Evolutionary conservation across 2,797 vertebrate species (phyloP), one percentile per base, ranked within the genome.

Genomic region (Gymnopithys bicolor): DNA sequence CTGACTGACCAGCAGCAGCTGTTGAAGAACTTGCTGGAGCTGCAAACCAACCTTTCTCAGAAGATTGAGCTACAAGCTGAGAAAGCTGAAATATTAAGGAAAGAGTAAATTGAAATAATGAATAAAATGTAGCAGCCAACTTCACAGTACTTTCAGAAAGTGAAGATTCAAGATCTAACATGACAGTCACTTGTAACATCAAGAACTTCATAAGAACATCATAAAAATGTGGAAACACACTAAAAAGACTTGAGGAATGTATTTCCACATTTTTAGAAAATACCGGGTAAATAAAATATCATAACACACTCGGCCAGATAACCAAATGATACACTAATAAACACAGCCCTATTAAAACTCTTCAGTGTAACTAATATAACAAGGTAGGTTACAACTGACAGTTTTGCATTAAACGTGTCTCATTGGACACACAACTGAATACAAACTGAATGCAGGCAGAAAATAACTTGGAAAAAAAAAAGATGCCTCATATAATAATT

Each of bases 1-100:
- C 94, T 96, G 94, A 95, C 84, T 94, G 95, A 90, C 74, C 84
- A 84, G 89, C 68, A 35, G 58, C 62, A 81, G 77, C 66, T 87
- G 63, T 46, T 69, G 66, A 89, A 90, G 89, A 95, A 96, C 76
- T 91, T 91, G 78, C 91, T 96, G 62, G 82, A 93, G 51, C 24
- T 93, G 71, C 87, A 96, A 93, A 82, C 69, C 18, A 69, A 52
- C 19, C 76, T 96, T 95, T 84, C 74, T 87, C 75, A 74, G 35
- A 85, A 93, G 43, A 75, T 23, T 79, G 39, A 87, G 45, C 73
- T 70, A 53, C 45, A 86, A 89, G 60, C 41, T 88, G 79, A 81
- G 68, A 78, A 89, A 91, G 55, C 45, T 88, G 73, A 97, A 96
- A 76, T 76, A 71, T 82, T 81, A 94, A 87, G 66, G 70, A 95